Percentiles rank a stretch among this genome's conserved stretches.
Evolutionary conservation across 2,113 vertebrate genomes (phyloP).

Genomic region (Ictalurus furcatus): DNA sequence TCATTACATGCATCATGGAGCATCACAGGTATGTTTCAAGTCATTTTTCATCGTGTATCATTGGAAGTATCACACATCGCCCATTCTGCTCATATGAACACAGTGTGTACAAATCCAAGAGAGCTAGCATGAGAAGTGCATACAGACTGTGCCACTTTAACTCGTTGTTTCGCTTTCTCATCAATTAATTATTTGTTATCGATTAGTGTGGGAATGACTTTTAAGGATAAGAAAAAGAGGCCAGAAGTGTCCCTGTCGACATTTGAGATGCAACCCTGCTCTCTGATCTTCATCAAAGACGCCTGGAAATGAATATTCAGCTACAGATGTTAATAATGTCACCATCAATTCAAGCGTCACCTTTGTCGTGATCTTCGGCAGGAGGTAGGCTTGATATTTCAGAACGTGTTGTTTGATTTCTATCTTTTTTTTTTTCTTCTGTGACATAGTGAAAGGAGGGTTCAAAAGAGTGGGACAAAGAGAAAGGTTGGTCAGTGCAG

Average conservation of each 20-base stretch:
- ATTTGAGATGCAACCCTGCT: neutral
- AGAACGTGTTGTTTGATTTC: neutral
- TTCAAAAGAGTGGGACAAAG: neutral
- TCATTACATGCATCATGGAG: neutral
- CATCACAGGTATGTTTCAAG: neutral
- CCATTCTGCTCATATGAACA: neutral
- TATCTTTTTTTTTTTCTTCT: neutral
- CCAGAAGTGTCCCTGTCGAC: neutral
- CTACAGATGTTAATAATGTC: neutral
- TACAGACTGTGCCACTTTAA: neutral
- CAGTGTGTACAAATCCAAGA: neutral
- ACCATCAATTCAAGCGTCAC: neutral
- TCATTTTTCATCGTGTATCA: neutral
- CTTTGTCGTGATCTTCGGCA: neutral
- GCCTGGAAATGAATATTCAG: neutral
- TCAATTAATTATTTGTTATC: neutral
- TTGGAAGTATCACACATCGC: neutral
- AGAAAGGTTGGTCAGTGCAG: neutral
- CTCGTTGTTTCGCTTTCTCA: neutral
- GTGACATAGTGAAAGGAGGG: neutral
- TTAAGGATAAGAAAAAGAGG: neutral
- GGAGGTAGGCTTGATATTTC: neutral
- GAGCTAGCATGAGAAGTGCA: neutral
- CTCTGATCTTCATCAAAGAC: slow-evolving; percentile 16
- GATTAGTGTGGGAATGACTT: neutral